Evolutionary conservation across 2,888 invertebrate species (phyloP), one percentile per base, ranked within the genome.

Genomic region (Athalia circularis): DNA sequence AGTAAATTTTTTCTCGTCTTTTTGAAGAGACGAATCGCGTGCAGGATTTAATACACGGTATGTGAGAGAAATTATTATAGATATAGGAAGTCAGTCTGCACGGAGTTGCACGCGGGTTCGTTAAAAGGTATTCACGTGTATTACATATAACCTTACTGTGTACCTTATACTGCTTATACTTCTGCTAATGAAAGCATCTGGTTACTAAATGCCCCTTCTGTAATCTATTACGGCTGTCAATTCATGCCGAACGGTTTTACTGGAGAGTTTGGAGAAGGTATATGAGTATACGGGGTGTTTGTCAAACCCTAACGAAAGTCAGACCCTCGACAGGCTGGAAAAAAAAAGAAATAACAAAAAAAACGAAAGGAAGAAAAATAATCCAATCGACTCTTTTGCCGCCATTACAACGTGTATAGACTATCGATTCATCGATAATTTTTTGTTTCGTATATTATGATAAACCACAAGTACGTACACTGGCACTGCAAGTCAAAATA

Each of bases 171-270:
- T n/a, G n/a, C n/a, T n/a, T n/a, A 15, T 29, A 68, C 52, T 68
- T 68, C 59, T 59, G 57, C 72, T 72, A 72, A 72, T 72, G 72
- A 72, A 57, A 72, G 72, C 57, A 59, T 72, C 57, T 72, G 72
- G 59, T 59, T 57, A 72, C 72, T 72, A 72, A 72, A 57, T 59
- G 57, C 57, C 57, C 59, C 52, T 52, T 47, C 47, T 72, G 57
- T 13, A 59, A 72, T 72, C 57, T 59, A 72, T 72, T 72, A 72
- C 72, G n/a, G 47, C 72, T 72, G 72, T 72, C 72, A 59, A 72
- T 72, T 72, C 59, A 11, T 72, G 9, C 15, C 57, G 45, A 57
- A 57, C 52, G 54, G 54, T 54, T 54, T 4, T 54, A 54, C 57
- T 47, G 67, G 50, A 9, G 9, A 67, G 67, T 72, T n/a, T 8